Percentiles rank a stretch among this genome's conserved stretches.
Evolutionary conservation across 2,113 vertebrate species (phyloP).

Genomic region (Thunnus maccoyii): DNA sequence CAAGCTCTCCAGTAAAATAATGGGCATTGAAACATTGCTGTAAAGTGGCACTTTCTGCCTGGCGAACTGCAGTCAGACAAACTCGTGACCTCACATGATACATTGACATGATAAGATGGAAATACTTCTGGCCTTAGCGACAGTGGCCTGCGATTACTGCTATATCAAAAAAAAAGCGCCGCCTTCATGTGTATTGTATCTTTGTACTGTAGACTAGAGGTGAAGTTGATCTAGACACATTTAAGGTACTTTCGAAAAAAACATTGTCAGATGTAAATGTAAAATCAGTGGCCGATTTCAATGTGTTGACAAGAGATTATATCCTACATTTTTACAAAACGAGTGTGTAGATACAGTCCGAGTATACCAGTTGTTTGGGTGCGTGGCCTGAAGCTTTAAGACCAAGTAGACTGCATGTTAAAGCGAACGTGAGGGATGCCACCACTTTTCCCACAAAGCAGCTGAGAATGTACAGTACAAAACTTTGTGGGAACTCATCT

Average conservation of each 20-base stretch:
- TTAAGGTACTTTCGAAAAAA: conserved; percentile 69
- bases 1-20: conserved; percentile 53
- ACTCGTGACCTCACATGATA: conserved; percentile 34
- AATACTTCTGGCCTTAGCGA: conserved; percentile 64
- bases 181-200: conserved; percentile 79
- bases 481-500: conserved; percentile 70
- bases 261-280: conserved; percentile 72
- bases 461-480: conserved; percentile 77
- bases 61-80: conserved; percentile 36
- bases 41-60: conserved; percentile 29
- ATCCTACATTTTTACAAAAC: conserved; percentile 51
- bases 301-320: conserved; percentile 74
- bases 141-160: conserved; percentile 71
- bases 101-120: conserved; percentile 11
- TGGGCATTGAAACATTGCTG: conserved; percentile 48
- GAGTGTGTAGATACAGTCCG: conserved; percentile 64
- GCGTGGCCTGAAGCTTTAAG: conserved; percentile 73
- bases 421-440: conserved; percentile 55
- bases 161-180: conserved; percentile 64
- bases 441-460: conserved; percentile 59
- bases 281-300: conserved; percentile 72
- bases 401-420: conserved; percentile 71
- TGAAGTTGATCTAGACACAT: conserved; percentile 73
- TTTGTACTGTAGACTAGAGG: conserved; percentile 80
- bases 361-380: conserved; percentile 29